Base-by-base conservation (phyloP, 2,113 vertebrate species). In the Zingel zingel region DNA sequence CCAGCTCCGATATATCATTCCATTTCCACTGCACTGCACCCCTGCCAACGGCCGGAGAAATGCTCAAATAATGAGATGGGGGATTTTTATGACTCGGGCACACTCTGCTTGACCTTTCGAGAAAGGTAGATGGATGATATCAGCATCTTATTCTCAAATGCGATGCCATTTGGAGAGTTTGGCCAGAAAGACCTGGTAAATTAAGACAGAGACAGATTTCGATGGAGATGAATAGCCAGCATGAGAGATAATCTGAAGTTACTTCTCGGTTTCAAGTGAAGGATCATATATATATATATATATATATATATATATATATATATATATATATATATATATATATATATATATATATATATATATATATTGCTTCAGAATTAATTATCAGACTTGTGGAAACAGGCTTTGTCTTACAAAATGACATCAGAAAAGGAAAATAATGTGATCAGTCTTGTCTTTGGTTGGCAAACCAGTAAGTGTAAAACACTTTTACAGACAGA, bases 51-150 rank as follows among this genome's bases (percentile, higher is more conserved):
- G 80, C 83, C 79, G 43, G 79, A 91, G 85, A 93, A 89, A 94
- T 86, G 90, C 71, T 90, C 82, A 86, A 93, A 93, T 94, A 94
- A 94, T 93, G 91, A 94, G 93, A 93, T 86, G 84, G 74, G 74
- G 84, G 83, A n/a, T 77, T 74, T 93, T 94, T 93, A 95, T 90
- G 91, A 90, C 89, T 91, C 48, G 59, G 75, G 80, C 89, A 88
- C 84, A 93, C 90, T 93, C 85, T 82, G 73, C 77, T 81, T 94
- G 93, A 95, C 94, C 94, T 94, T 93, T 90, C n/a, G 11, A 30
- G 65, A 70, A 86, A 74, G 77, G 71, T 86, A 82, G 89, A 89
- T 86, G 81, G 88, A 93, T 88, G 86, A 91, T 78, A 85, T 85
- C 74, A 62, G 82, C 67, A 16, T 23, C 25, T 14, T 77, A 59